Conservation (phyloP, 2,113 vertebrate genomes). For the Megaceryle torquata region DNA sequence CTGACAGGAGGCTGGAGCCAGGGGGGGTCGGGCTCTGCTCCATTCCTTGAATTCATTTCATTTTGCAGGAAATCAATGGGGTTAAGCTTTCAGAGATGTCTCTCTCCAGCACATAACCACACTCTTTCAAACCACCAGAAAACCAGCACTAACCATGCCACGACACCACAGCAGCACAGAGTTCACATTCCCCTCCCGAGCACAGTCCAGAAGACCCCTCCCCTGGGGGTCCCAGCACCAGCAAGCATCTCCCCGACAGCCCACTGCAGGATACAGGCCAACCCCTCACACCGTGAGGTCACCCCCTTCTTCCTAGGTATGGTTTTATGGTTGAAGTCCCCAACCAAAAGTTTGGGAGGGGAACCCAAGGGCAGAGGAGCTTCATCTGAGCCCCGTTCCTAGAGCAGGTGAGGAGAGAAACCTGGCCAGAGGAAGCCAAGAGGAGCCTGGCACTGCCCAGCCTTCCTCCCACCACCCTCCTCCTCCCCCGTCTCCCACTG, state of each 20-base stretch:
- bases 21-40: too few species aligned
- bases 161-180: not conserved
- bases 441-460: not conserved
- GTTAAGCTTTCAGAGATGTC: not conserved
- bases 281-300: not conserved
- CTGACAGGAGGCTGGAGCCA: too few species aligned
- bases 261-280: not conserved
- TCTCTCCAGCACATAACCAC: not conserved
- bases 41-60: not conserved
- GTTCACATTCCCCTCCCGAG: not conserved
- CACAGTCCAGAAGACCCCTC: not conserved
- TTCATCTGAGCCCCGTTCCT: not conserved
- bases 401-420: not conserved
- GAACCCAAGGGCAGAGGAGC: not conserved
- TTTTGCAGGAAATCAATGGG: accelerated
- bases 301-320: not conserved
- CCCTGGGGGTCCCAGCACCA: too few species aligned
- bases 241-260: not conserved
- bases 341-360: not conserved
- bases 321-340: not conserved
- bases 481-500: not conserved
- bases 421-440: not conserved
- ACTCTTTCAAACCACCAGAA: not conserved
- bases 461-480: not conserved
- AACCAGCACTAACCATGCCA: not conserved